Evolutionary conservation across 2,888 invertebrate species (phyloP), one percentile per base, ranked within the genome.

Genomic region (Listrodromus nycthemerus): DNA sequence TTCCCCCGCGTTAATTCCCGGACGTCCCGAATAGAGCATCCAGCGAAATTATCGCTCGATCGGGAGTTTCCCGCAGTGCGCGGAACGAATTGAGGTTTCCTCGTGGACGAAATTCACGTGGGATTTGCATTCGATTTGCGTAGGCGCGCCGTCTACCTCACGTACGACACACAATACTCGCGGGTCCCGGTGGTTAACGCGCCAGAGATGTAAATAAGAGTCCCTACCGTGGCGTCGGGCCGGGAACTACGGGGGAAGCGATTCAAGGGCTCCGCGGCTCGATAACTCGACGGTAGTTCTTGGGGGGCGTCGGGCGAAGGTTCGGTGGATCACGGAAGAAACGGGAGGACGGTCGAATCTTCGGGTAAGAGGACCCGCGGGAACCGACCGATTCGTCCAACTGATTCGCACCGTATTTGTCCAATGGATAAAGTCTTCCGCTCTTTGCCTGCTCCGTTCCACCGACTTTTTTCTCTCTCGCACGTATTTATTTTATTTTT

Each of bases 331-430:
- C 27, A 21, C 41, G 58, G 41, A 45, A 61, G 48, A 19, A 48
- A 48, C 10, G 37, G 41, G 33, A 21, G 63, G 27, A 65, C 30
- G 65, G n/a, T 48, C 63, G n/a, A 69, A 69, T 65, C 63, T 52
- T 78, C 50, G 33, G 8, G 24, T 78, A 78, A 78, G 65, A 71
- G 65, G 70, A 65, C 78, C 63, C 70, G 30, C 13, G 78, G 70
- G 70, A 33, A 5, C 30, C 61, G 69, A 77, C 30, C 41, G 75
- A 70, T 66, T 76, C 79, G 58, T 63, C 78, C 82, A 71, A 50
- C 79, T 76, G 67, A 78, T 67, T 73, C 77, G 37, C 63, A 33
- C 69, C 70, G 74, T 55, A 77, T 58, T 71, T 77, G 67, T 77
- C 45, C 55, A n/a, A 48, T 50, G 55, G 73, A 80, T 70, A 77